Conservation (phyloP, 2,888 invertebrate species). For the Cinara cedri region DNA sequence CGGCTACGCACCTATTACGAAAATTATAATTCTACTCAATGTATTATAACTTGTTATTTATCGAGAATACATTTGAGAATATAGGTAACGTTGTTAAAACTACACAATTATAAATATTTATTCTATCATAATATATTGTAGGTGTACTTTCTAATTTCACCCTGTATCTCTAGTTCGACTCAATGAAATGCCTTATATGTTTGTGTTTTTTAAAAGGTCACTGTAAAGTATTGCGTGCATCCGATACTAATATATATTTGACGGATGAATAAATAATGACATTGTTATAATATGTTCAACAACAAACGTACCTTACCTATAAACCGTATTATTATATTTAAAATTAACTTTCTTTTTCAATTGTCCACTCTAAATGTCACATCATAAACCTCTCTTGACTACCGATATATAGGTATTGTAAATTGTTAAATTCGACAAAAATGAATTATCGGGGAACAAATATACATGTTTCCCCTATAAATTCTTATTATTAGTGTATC, state of each 20-base stretch:
- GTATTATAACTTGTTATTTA: too few species aligned
- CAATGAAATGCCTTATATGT: slow-evolving; percentile 8
- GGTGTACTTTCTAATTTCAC: slow-evolving; percentile 1
- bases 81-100: too few species aligned
- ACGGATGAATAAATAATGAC: slow-evolving; percentile 38
- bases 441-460: not conserved
- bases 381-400: not conserved
- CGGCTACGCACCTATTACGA: too few species aligned
- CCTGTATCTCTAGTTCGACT: slow-evolving; percentile 7
- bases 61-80: too few species aligned
- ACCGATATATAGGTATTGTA: not conserved
- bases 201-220: slow-evolving; percentile 8
- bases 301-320: not conserved
- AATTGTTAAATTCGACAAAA: not conserved
- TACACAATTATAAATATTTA: too few species aligned
- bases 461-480: not conserved
- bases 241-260: slow-evolving; percentile 35
- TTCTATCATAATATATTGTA: too few species aligned
- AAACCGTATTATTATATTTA: not conserved
- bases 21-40: too few species aligned
- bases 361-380: not conserved
- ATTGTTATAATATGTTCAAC: slow-evolving; percentile 13
- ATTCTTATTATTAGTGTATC: too few species aligned
- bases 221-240: slow-evolving; percentile 23
- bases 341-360: slow-evolving; percentile 24